Percentiles rank a stretch among this genome's conserved stretches.
phyloP scores from a whole-genome alignment of 2,113 vertebrate species.

The Melospiza georgiana region DNA sequence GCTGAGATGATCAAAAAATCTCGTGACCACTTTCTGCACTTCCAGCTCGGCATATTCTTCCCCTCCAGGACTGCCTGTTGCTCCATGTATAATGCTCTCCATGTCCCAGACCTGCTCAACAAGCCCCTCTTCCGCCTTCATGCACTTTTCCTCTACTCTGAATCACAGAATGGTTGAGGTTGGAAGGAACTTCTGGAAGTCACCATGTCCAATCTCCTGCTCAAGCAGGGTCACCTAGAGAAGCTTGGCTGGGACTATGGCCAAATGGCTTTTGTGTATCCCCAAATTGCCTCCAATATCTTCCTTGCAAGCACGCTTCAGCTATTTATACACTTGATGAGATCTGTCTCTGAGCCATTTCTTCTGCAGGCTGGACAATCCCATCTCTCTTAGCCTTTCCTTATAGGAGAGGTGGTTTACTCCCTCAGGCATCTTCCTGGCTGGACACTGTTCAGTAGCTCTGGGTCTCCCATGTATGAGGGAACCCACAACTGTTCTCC shows the following conservation, averaged over 20 bases:
- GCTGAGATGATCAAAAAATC: not conserved
- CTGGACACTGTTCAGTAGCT: not conserved
- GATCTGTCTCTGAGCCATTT: not conserved
- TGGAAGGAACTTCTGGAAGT: not conserved
- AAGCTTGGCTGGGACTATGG: not conserved
- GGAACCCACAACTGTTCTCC: not conserved
- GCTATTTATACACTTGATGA: not conserved
- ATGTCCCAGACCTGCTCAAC: not conserved
- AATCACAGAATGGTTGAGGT: not conserved
- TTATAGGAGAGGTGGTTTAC: not conserved
- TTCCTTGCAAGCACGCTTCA: not conserved
- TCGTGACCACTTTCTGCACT: rapidly evolving
- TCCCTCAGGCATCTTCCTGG: not conserved
- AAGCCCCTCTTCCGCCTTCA: not conserved
- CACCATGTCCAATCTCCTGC: not conserved
- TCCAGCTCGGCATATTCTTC: not conserved
- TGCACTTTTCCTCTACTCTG: not conserved
- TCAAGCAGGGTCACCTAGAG: not conserved
- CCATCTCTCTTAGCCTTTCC: not conserved
- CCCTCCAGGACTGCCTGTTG: not conserved
- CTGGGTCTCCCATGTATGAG: not conserved
- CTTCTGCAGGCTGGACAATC: not conserved
- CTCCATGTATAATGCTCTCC: not conserved
- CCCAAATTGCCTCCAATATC: not conserved
- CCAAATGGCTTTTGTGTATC: not conserved